Conservation (phyloP, 2,888 invertebrate genomes). For the Campoplex capitator region DNA sequence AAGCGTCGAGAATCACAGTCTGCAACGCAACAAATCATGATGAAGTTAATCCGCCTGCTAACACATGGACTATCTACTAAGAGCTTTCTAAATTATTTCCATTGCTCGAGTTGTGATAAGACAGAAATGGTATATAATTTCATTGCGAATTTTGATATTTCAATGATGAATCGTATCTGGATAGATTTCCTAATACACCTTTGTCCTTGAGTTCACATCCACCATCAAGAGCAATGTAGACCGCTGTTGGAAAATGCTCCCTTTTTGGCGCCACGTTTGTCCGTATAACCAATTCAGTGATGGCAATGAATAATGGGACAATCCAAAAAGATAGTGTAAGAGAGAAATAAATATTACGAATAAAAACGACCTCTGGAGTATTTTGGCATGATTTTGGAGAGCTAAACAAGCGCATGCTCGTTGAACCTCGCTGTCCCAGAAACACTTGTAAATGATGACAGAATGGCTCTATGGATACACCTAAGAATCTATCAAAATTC, state of each 20-base stretch:
- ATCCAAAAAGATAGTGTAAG: slow-evolving; percentile 16
- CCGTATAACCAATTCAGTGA: slow-evolving; percentile 20
- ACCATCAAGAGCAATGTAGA: slow-evolving; percentile 27
- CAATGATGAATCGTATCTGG: background rate
- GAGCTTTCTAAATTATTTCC: background rate
- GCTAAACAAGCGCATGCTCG: background rate
- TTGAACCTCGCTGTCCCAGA: background rate
- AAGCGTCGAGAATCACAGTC: slow-evolving; percentile 52
- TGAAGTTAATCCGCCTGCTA: slow-evolving; percentile 33
- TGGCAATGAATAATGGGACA: slow-evolving; percentile 47
- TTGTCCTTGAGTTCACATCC: slow-evolving; percentile 38
- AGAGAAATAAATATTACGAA: slow-evolving; percentile 24
- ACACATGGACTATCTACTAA: background rate
- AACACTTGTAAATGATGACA: background rate
- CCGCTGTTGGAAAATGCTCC: slow-evolving; percentile 22
- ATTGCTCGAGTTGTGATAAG: background rate
- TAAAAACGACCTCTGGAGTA: slow-evolving; percentile 9
- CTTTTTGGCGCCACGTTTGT: slow-evolving; percentile 29
- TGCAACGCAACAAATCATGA: slow-evolving; percentile 40
- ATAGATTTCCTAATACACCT: slow-evolving; percentile 40
- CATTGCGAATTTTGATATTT: background rate
- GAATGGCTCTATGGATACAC: background rate
- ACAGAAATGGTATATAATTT: background rate
- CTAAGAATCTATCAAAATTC: background rate
- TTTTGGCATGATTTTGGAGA: background rate